These are phyloP conservation scores for Bradypodion pumilum DNA, from an alignment of 2,797 vertebrate genomes.

Conservation along the genomic window DNA sequence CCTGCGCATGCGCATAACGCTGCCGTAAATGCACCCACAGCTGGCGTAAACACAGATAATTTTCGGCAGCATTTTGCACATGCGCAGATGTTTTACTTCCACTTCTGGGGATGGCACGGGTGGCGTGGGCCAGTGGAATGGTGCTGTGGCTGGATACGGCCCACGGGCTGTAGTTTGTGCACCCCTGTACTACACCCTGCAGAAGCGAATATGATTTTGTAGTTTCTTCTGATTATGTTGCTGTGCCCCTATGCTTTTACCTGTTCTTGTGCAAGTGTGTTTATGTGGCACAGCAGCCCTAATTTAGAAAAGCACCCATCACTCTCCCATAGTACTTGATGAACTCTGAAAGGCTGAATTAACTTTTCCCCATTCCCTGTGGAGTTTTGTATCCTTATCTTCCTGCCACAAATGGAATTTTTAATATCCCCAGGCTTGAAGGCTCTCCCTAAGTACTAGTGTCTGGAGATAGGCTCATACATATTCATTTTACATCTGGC, in stretches of 20 bases:
- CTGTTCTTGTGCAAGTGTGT: conserved; percentile 2
- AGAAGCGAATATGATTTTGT: background rate
- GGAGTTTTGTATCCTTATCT: conserved; percentile 33
- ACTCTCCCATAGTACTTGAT: conserved; percentile 32
- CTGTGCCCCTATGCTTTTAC: background rate
- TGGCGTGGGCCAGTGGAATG: too few relatives aligned
- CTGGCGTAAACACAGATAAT: too few relatives aligned
- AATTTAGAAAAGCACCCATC: conserved; percentile 33
- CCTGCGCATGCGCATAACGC: too few relatives aligned
- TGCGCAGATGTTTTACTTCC: too few relatives aligned
- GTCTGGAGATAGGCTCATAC: conserved; percentile 41
- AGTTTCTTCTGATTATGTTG: background rate
- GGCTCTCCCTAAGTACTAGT: conserved; percentile 39
- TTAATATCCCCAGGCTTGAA: conserved; percentile 54
- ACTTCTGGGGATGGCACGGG: too few relatives aligned
- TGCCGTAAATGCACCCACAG: too few relatives aligned
- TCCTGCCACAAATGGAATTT: conserved; percentile 52
- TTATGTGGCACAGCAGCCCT: conserved; percentile 39
- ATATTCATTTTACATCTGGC: conserved; percentile 56
- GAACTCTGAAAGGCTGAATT: conserved; percentile 45
- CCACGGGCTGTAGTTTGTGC: too few relatives aligned
- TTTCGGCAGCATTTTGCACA: too few relatives aligned
- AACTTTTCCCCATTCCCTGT: conserved; percentile 37
- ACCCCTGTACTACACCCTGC: too few relatives aligned
- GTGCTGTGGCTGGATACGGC: too few relatives aligned